These are phyloP conservation scores for Apodemia zela DNA, from an alignment of 2,888 invertebrate species.

Conservation along the genomic window DNA sequence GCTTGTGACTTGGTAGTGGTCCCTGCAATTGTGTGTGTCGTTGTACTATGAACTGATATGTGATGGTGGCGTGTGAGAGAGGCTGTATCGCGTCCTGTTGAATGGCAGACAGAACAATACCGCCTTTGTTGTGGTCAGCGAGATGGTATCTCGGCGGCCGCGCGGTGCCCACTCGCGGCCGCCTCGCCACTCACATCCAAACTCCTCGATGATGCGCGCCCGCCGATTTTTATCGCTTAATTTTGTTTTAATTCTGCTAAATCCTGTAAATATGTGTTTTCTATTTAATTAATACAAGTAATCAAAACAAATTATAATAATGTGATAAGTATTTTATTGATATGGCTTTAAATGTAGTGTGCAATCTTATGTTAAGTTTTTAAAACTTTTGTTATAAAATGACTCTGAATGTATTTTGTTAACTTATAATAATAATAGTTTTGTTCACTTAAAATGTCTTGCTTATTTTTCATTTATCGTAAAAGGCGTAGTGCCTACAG, in stretches of 20 bases:
- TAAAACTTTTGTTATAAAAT: no score
- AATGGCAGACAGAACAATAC: slow-evolving; percentile 21
- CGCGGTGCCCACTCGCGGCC: slow-evolving; percentile 13
- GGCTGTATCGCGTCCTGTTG: slow-evolving; percentile 25
- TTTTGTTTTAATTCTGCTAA: background rate
- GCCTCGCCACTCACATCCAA: background rate
- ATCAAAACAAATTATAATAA: background rate
- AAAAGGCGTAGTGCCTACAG: no score
- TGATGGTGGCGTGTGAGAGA: slow-evolving; percentile 35
- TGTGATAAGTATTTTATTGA: no score
- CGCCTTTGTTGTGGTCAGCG: slow-evolving; percentile 22
- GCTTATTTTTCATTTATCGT: no score
- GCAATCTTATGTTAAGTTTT: no score
- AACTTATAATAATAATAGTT: no score
- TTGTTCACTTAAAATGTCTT: no score
- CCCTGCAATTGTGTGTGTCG: slow-evolving; percentile 12
- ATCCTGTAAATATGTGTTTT: slow-evolving; percentile 17
- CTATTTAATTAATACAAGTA: background rate
- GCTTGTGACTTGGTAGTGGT: slow-evolving; percentile 33
- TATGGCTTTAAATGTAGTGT: no score
- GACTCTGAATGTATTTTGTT: no score
- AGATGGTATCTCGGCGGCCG: slow-evolving; percentile 26
- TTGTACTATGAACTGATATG: slow-evolving; percentile 20
- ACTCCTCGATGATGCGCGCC: slow-evolving; percentile 9
- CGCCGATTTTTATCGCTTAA: background rate